Evolutionary conservation across 2,113 vertebrate genomes (phyloP).

Genomic region (Addax nasomaculatus): DNA sequence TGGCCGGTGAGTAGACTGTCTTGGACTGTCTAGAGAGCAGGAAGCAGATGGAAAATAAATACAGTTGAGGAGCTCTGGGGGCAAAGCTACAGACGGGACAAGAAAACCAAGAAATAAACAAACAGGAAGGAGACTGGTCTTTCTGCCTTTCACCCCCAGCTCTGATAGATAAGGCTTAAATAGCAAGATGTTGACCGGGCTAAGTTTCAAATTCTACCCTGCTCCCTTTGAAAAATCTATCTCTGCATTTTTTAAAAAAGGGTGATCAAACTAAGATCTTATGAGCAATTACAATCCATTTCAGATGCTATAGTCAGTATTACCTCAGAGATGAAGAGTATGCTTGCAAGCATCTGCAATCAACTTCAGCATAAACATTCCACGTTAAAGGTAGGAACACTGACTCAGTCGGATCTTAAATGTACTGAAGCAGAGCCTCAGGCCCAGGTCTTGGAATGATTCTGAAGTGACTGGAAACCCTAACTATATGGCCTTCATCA

Average conservation of each 20-base stretch:
- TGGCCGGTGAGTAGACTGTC: constrained; percentile 25
- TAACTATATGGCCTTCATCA: too few relatives aligned
- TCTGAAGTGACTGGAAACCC: not conserved
- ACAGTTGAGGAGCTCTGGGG: constrained; percentile 22
- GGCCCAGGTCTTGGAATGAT: not conserved
- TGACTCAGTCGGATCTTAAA: not conserved
- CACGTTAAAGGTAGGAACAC: not conserved
- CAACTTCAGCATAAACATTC: not conserved
- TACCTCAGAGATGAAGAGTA: not conserved
- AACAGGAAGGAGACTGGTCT: constrained; percentile 31
- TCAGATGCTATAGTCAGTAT: not conserved
- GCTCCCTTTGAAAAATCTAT: constrained; percentile 18
- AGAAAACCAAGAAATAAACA: constrained; percentile 56
- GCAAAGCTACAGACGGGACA: constrained; percentile 38
- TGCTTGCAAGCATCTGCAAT: not conserved
- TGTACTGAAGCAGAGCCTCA: not conserved
- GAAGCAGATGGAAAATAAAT: constrained; percentile 68
- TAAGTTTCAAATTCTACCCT: constrained; percentile 29
- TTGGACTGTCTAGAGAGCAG: constrained; percentile 48
- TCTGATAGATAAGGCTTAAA: constrained; percentile 50
- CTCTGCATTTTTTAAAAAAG: not conserved
- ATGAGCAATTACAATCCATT: not conserved
- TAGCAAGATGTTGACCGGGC: not conserved
- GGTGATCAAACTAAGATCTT: not conserved
- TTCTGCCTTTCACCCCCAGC: constrained; percentile 46